These are phyloP conservation scores for Orientallactaga bullata DNA, from an alignment of 2,113 vertebrate species.

Conservation along the genomic window DNA sequence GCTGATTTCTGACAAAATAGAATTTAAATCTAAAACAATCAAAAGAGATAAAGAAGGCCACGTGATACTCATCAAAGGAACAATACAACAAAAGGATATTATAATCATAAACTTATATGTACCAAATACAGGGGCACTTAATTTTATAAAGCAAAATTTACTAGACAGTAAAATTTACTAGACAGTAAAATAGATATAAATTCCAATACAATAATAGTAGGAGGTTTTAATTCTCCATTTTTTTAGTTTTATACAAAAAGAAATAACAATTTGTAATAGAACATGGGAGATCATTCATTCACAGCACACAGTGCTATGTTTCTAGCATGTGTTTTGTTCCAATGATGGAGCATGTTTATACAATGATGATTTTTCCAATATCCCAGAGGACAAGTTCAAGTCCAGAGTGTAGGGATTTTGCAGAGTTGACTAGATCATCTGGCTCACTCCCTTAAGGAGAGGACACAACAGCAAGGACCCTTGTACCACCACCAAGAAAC, in stretches of 20 bases:
- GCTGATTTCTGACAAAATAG: too few relatives aligned
- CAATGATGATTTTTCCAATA: background rate
- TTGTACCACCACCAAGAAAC: background rate
- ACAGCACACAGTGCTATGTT: background rate
- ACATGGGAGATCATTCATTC: background rate
- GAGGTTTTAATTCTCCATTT: too few relatives aligned
- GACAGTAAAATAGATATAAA: too few relatives aligned
- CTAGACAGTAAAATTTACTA: too few relatives aligned
- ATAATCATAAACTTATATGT: too few relatives aligned
- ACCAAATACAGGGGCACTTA: too few relatives aligned
- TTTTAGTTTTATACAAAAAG: background rate
- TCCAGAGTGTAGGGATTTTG: background rate
- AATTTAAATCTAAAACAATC: too few relatives aligned
- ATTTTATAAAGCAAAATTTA: too few relatives aligned
- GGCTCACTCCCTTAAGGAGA: background rate
- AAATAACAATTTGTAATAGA: background rate
- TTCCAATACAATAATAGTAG: too few relatives aligned
- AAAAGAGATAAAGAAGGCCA: too few relatives aligned
- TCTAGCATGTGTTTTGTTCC: background rate
- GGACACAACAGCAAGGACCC: background rate
- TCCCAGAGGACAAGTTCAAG: background rate
- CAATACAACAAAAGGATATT: too few relatives aligned
- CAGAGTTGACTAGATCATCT: background rate
- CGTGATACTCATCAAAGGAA: too few relatives aligned
- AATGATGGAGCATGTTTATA: background rate